Evolutionary conservation across 2,888 invertebrate species (phyloP).

Genomic region (Eurois occulta): DNA sequence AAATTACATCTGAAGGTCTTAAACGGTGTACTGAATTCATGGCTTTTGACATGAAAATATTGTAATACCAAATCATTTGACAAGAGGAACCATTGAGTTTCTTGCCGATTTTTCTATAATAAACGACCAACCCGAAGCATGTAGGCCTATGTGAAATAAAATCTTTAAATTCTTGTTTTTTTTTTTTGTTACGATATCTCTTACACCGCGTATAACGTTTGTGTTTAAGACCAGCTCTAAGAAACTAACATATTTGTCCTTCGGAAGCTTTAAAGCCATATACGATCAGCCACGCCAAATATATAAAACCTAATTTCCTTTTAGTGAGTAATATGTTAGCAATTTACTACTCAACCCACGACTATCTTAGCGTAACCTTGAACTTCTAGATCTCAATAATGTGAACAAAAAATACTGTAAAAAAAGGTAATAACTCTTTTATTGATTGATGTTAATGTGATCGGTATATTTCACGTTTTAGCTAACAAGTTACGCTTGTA

Average conservation of each 20-base stretch:
- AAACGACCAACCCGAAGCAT: too few species aligned
- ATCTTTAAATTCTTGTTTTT: too few species aligned
- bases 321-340: slow-evolving; percentile 48
- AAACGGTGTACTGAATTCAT: background rate
- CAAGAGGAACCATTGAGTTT: too few species aligned
- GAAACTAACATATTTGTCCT: background rate
- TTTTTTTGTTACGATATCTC: background rate
- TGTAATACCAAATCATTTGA: too few species aligned
- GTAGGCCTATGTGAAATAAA: too few species aligned
- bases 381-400: slow-evolving; percentile 37
- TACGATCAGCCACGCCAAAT: background rate
- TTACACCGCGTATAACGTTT: background rate
- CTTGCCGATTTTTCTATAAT: too few species aligned
- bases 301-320: slow-evolving; percentile 29
- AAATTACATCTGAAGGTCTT: background rate
- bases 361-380: slow-evolving; percentile 60
- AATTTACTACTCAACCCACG: slow-evolving; percentile 54
- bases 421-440: slow-evolving; percentile 30
- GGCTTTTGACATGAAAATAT: too few species aligned
- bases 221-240: background rate
- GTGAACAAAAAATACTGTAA: slow-evolving; percentile 44
- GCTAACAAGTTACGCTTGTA: background rate
- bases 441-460: slow-evolving; percentile 42
- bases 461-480: slow-evolving; percentile 10
- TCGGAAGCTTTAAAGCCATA: background rate